These are phyloP conservation scores for Siderastrea radians DNA, from an alignment of 92 coral and sea anemone species.

Conservation along the genomic window DNA sequence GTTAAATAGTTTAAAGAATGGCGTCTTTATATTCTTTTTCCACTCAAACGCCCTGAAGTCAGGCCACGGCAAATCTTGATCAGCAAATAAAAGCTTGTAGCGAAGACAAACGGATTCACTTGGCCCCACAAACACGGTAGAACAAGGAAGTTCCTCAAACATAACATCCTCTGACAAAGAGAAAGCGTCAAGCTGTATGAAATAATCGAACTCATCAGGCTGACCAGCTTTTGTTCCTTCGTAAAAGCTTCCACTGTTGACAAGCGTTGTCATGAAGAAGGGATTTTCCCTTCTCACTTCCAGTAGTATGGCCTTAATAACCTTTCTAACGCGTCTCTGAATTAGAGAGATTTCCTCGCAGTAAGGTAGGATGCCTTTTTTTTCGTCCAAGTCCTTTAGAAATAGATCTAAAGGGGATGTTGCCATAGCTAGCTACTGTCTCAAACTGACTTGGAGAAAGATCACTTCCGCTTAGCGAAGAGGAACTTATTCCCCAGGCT, in stretches of 20 bases:
- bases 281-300: conserved; percentile 18
- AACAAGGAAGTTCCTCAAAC: neutral
- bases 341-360: conserved; percentile 8
- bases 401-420: neutral
- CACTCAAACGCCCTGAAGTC: neutral
- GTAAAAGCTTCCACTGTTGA: conserved; percentile 63
- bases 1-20: neutral
- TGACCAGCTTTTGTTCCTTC: conserved; percentile 62
- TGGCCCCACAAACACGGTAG: neutral
- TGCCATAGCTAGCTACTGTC: too few species aligned
- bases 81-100: neutral
- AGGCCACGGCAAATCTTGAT: neutral
- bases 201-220: conserved; percentile 69
- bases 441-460: too few species aligned
- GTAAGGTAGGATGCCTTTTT: neutral
- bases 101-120: neutral
- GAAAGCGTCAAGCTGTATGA: conserved; percentile 43
- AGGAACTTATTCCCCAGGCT: too few species aligned
- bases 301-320: conserved; percentile 11
- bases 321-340: conserved; percentile 28
- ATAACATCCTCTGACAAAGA: conserved; percentile 21
- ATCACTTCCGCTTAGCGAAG: too few species aligned
- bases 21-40: conserved; percentile 25
- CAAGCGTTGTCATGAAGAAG: conserved; percentile 31
- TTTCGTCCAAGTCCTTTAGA: neutral